phyloP scores from a whole-genome alignment of 2,888 invertebrate genomes.

The Amiota minor region DNA sequence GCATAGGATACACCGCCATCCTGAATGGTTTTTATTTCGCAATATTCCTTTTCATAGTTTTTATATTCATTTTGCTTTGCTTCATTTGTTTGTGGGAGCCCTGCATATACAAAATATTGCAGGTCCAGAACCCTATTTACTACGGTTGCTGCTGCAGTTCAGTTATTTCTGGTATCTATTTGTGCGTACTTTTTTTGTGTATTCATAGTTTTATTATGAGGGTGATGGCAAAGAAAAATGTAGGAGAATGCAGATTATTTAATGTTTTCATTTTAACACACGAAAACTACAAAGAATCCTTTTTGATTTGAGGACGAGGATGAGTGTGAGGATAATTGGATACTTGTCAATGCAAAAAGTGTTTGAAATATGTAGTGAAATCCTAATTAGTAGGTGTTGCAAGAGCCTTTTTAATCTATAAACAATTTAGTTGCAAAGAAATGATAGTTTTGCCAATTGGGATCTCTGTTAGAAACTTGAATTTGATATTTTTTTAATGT shows the following conservation, averaged over 20 bases:
- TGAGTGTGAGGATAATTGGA: no score
- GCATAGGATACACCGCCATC: not conserved
- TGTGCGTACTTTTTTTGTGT: not conserved
- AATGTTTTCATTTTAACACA: constrained; percentile 22
- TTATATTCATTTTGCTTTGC: not conserved
- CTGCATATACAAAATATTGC: not conserved
- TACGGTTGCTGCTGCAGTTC: not conserved
- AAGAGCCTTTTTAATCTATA: no score
- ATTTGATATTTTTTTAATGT: no score
- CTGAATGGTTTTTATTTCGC: not conserved
- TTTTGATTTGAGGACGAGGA: no score
- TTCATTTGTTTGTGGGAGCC: not conserved
- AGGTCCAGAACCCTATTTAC: no score
- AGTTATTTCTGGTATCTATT: not conserved
- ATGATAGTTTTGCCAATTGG: no score
- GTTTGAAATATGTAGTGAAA: not conserved
- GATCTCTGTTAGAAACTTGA: no score
- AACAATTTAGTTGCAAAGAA: no score
- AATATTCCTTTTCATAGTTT: not conserved
- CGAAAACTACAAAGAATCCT: not conserved
- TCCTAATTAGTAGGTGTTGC: no score
- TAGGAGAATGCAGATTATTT: not conserved
- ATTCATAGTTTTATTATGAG: no score
- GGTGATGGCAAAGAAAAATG: no score
- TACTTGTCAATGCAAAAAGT: not conserved